Evolutionary conservation across 2,797 vertebrate genomes (phyloP).

Genomic region (Myiothlypis chrysogaster): DNA sequence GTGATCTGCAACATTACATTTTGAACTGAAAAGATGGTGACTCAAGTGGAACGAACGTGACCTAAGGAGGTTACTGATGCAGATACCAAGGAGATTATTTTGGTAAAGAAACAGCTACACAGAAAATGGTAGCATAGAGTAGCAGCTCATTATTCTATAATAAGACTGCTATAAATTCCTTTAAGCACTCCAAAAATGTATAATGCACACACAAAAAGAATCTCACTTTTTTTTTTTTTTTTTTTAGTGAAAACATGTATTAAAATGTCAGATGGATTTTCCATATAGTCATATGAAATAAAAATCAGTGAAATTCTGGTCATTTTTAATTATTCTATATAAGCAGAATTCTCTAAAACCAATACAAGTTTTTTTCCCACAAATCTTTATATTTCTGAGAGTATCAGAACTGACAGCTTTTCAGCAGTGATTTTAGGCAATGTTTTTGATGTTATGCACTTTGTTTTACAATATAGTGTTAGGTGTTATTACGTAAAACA

Average conservation of each 20-base stretch:
- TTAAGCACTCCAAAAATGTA: neutral
- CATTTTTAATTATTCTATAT: neutral
- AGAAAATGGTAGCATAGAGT: neutral
- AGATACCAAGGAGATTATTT: neutral
- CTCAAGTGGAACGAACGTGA: constrained; percentile 46
- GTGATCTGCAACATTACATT: constrained; percentile 35
- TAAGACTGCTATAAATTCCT: neutral
- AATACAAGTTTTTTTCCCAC: neutral
- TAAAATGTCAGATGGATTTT: neutral
- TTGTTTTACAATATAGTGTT: neutral
- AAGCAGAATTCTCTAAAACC: neutral
- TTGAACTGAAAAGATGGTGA: constrained; percentile 42
- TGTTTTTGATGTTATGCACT: neutral
- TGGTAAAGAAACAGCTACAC: neutral
- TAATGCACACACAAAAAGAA: neutral
- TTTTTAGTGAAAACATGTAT: neutral
- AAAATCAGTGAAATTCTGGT: neutral
- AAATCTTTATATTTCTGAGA: neutral
- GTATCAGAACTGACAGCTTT: neutral
- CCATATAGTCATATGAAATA: neutral
- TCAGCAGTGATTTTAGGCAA: neutral
- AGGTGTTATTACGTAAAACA: neutral
- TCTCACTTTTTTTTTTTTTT: neutral
- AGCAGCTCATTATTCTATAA: neutral
- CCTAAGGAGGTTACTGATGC: constrained; percentile 41